Conservation (phyloP, 2,113 vertebrate species). For the Lipophrys pholis region DNA sequence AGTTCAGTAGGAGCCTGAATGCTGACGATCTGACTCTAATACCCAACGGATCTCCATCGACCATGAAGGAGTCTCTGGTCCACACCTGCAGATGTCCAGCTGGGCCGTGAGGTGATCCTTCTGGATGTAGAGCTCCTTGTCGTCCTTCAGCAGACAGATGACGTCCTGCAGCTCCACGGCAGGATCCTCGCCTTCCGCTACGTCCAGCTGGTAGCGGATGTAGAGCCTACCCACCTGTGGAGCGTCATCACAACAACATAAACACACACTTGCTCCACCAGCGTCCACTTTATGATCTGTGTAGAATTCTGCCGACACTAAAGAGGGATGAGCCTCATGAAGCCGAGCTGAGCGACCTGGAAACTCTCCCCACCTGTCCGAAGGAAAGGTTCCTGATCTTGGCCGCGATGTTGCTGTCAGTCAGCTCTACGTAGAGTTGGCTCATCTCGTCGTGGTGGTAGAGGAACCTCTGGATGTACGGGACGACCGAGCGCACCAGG, state of each 20-base stretch:
- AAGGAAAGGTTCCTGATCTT: conserved; percentile 73
- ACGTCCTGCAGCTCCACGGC: conserved; percentile 76
- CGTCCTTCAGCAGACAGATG: conserved; percentile 81
- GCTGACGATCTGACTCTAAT: too few species aligned
- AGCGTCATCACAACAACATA: not conserved
- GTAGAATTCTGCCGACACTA: too few species aligned
- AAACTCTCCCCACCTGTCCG: conserved; percentile 70
- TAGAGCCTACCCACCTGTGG: conserved; percentile 84
- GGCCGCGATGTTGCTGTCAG: conserved; percentile 62
- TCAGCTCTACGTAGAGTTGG: conserved; percentile 73
- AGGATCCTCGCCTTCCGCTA: conserved; percentile 31
- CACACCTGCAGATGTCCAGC: conserved; percentile 84
- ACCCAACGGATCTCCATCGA: too few species aligned
- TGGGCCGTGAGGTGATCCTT: conserved; percentile 78
- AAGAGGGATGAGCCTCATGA: not conserved
- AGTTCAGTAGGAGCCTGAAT: too few species aligned
- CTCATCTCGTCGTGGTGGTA: conserved; percentile 73
- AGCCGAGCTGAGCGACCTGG: not conserved
- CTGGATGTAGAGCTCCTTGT: conserved; percentile 83
- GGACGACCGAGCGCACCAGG: conserved; percentile 75
- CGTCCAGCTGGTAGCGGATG: conserved; percentile 77
- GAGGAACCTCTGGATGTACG: conserved; percentile 84
- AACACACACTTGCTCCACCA: too few species aligned
- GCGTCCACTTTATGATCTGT: too few species aligned
- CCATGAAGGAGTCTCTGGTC: conserved; percentile 9